phyloP scores from a whole-genome alignment of 2,888 invertebrate species.

The Cryptocephalus primarius region DNA sequence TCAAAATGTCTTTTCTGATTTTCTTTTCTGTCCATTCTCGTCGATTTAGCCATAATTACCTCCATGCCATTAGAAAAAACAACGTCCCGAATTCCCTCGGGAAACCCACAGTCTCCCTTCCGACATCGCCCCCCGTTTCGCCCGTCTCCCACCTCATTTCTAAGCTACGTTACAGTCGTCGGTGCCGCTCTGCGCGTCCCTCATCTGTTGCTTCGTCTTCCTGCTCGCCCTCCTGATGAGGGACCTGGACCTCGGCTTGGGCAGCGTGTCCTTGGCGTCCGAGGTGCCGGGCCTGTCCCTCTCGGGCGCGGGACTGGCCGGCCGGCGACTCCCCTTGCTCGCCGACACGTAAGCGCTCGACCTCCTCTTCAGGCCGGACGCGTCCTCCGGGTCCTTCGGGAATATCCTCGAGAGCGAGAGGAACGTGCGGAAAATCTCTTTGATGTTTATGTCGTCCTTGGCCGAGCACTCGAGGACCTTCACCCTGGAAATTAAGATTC shows the following conservation, averaged over 20 bases:
- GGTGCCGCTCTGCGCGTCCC: constrained; percentile 48
- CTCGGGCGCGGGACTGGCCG: constrained; percentile 36
- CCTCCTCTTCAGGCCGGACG: constrained; percentile 54
- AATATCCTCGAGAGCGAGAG: constrained; percentile 65
- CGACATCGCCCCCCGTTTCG: too few relatives aligned
- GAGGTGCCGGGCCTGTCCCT: constrained; percentile 26
- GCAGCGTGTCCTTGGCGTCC: constrained; percentile 21
- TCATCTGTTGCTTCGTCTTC: constrained; percentile 67
- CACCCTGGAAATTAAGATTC: constrained; percentile 41
- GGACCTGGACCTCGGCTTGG: constrained; percentile 41
- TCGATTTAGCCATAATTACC: too few relatives aligned
- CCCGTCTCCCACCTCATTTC: too few relatives aligned
- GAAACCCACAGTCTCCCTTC: too few relatives aligned
- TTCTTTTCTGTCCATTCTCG: too few relatives aligned
- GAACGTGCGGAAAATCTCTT: constrained; percentile 70
- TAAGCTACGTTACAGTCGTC: constrained; percentile 45
- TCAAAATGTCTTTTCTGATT: too few relatives aligned
- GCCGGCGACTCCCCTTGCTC: constrained; percentile 36
- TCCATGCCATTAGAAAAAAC: too few relatives aligned
- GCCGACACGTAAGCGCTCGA: constrained; percentile 62
- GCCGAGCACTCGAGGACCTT: constrained; percentile 70
- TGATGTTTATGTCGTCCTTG: constrained; percentile 66
- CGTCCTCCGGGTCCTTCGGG: constrained; percentile 47
- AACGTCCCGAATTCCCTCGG: too few relatives aligned
- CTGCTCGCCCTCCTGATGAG: constrained; percentile 69